These are phyloP conservation scores for Acleris cristana DNA, from an alignment of 2,888 invertebrate species.

Conservation along the genomic window DNA sequence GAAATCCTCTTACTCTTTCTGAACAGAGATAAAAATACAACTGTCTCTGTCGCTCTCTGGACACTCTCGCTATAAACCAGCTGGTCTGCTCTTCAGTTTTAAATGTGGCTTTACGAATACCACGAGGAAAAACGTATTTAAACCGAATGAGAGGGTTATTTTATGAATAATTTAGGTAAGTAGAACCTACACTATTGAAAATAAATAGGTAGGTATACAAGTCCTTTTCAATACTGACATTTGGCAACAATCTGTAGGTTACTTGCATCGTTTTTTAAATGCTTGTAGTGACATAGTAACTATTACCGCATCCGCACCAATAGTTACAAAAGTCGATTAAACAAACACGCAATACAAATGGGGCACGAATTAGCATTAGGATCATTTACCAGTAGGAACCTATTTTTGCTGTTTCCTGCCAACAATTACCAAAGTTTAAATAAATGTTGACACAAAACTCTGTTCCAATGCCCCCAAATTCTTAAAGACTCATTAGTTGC, in stretches of 20 bases:
- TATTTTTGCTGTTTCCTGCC: slow-evolving; percentile 30
- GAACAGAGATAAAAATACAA: slow-evolving; percentile 44
- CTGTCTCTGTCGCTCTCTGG: slow-evolving; percentile 50
- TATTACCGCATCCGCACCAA: not conserved
- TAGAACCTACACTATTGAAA: too few species aligned
- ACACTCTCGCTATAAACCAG: slow-evolving; percentile 33
- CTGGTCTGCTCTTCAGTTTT: slow-evolving; percentile 20
- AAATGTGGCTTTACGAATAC: not conserved
- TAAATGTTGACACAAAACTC: slow-evolving; percentile 41
- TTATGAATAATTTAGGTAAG: too few species aligned
- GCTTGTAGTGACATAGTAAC: too few species aligned
- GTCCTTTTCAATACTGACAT: too few species aligned
- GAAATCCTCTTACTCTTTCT: slow-evolving; percentile 57
- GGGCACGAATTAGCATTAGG: slow-evolving; percentile 27
- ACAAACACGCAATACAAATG: slow-evolving; percentile 13
- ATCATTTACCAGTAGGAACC: slow-evolving; percentile 27
- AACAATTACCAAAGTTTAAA: slow-evolving; percentile 31
- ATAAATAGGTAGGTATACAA: too few species aligned
- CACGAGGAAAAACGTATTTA: too few species aligned
- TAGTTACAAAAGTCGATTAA: slow-evolving; percentile 18
- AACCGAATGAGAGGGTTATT: too few species aligned
- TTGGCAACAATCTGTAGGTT: too few species aligned
- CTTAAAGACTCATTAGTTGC: slow-evolving; percentile 71
- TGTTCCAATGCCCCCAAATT: slow-evolving; percentile 59
- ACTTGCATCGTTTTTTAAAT: too few species aligned